phyloP scores from a whole-genome alignment of 2,888 invertebrate species.

The Scaptomyza polygonia region DNA sequence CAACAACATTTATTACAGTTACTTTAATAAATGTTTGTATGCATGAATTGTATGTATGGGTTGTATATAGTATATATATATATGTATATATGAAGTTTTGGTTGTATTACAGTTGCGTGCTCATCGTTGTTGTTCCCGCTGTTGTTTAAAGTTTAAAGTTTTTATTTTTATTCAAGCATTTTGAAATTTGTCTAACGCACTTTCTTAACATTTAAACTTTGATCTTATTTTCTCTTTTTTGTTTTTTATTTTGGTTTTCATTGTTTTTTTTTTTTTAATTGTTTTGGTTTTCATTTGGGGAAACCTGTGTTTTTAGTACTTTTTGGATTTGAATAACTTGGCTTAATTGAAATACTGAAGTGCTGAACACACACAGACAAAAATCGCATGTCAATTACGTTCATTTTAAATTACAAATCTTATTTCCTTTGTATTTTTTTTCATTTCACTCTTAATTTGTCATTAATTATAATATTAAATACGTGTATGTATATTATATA shows the following conservation, averaged over 20 bases:
- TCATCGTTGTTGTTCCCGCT: constrained; percentile 75
- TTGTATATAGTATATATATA: constrained; percentile 8
- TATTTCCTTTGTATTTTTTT: constrained; percentile 13
- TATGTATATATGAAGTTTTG: constrained; percentile 39
- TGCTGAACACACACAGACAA: constrained; percentile 69
- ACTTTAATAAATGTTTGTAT: constrained; percentile 32
- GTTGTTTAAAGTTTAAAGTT: constrained; percentile 44
- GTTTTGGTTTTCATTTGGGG: constrained; percentile 60
- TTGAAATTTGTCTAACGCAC: constrained; percentile 41
- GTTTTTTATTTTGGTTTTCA: too few species aligned
- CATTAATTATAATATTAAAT: constrained; percentile 15
- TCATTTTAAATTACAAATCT: constrained; percentile 49
- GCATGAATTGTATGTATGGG: constrained; percentile 19
- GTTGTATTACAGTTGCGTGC: constrained; percentile 71
- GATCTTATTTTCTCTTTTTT: constrained; percentile 22
- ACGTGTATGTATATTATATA: constrained; percentile 16
- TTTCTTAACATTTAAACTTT: constrained; percentile 21
- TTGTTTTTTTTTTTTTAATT: constrained; percentile 22
- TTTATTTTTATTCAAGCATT: constrained; percentile 44
- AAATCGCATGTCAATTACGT: constrained; percentile 35
- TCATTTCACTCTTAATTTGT: constrained; percentile 60
- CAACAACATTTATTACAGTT: constrained; percentile 61
- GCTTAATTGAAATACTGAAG: constrained; percentile 79
- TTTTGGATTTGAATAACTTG: constrained; percentile 55
- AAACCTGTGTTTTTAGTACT: constrained; percentile 63